Base-by-base conservation (phyloP, 1,140 invertebrate species). In the Hyposmocoma kahamanoa region DNA sequence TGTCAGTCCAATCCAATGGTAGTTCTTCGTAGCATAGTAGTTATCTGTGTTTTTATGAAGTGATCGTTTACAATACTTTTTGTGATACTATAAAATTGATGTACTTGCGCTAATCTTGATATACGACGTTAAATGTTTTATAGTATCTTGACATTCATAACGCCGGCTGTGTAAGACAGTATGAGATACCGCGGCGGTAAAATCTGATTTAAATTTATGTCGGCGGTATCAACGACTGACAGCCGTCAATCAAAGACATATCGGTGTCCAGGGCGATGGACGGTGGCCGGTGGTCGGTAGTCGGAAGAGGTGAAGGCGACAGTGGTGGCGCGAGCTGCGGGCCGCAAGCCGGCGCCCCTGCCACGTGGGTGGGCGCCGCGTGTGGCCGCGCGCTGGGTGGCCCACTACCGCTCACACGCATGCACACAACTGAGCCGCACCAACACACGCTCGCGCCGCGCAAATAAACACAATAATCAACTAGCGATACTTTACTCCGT, bases 401-500 rank as follows among this genome's bases (percentile, higher is more conserved):
- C 52, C 80, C 70, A 63, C 71, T 69, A 59, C 62, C 54, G 62
- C 65, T 57, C 71, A 62, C 68, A 67, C 71, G 65, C 64, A 70
- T 62, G 60, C 75, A 74, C 75, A 71, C 79, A 74, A 59, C 69
- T 52, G 13, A 15, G 13, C 58, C 67, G 59, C 77, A 69, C 73
- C 56, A 68, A 76, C 76, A 77, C 80, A 75, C 55, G 61, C 58
- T 32, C 59, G 59, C 59, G n/a, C n/a, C n/a, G 65, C 77, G 76
- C 76, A 80, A 84, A 80, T 78, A 79, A 80, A 80, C 77, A 84
- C 80, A 80, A 82, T 80, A 71, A 82, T 84, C 78, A 80, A 73
- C 80, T 75, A 83, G 75, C 77, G 79, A 83, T 84, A 84, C 78
- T 76, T 71, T 72, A 77, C 72, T 76, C 71, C 75, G 76, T 79